A percentile compares a stretch with the other conserved stretches of the same genome.
Conservation (phyloP, 2,888 invertebrate species). For the Sesia bembeciformis region DNA sequence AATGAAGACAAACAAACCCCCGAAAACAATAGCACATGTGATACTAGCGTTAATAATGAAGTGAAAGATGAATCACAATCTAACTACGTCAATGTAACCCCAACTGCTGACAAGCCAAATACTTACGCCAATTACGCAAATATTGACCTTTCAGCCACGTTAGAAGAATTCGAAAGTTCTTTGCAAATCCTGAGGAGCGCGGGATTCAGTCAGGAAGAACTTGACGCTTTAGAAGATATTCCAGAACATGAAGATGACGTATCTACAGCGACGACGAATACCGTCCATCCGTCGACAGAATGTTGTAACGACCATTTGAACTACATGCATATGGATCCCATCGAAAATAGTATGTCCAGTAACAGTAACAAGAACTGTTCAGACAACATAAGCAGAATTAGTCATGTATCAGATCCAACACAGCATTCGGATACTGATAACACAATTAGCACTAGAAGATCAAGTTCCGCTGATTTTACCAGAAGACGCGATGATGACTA, state of each 20-base stretch:
- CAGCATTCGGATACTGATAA: slow-evolving; percentile 56
- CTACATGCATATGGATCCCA: slow-evolving; percentile 58
- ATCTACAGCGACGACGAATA: slow-evolving; percentile 53
- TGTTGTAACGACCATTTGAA: slow-evolving; percentile 52
- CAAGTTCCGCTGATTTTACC: slow-evolving; percentile 78
- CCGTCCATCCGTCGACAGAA: slow-evolving; percentile 47
- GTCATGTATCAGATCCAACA: slow-evolving; percentile 67
- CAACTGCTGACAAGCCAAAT: slow-evolving; percentile 33
- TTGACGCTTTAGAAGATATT: slow-evolving; percentile 64
- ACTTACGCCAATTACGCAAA: slow-evolving; percentile 78
- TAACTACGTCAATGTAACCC: slow-evolving; percentile 70
- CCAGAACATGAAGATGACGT: slow-evolving; percentile 62
- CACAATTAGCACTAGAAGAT: slow-evolving; percentile 64
- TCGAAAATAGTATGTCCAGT: slow-evolving; percentile 51
- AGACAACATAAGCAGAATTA: slow-evolving; percentile 69
- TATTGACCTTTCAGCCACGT: slow-evolving; percentile 83
- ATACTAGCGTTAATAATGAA: slow-evolving; percentile 35
- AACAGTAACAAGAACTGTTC: slow-evolving; percentile 60
- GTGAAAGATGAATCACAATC: slow-evolving; percentile 37
- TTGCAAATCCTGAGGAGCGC: slow-evolving; percentile 77
- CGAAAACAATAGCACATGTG: slow-evolving; percentile 31
- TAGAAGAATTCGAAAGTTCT: slow-evolving; percentile 86
- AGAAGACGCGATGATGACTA: slow-evolving; percentile 70
- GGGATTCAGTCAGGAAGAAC: slow-evolving; percentile 73
- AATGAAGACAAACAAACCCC: slow-evolving; percentile 36